Base-by-base conservation (phyloP, 2,113 vertebrate species). In the Aegotheles bennettii region DNA sequence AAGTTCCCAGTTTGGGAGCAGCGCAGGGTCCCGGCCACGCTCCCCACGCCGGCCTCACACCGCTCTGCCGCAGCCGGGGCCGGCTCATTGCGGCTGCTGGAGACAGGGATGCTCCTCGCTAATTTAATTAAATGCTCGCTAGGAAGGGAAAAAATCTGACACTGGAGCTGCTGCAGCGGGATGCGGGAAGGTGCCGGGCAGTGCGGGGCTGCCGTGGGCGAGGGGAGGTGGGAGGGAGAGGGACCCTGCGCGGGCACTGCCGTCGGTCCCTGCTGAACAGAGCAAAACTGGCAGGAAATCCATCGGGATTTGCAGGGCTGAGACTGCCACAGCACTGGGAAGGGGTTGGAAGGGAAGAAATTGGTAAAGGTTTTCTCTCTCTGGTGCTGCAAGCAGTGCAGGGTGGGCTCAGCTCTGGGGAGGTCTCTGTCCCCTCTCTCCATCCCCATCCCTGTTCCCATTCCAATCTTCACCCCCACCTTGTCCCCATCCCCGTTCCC, bases 241-340 rank as follows among this genome's bases (percentile, higher is more conserved):
- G 63, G 43, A n/a, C 25, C 20, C 71, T 15, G 54, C 0, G 5
- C 1, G 10, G 87, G 40, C 2, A 35, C 40, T 20, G 56, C 25
- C 3, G 4, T 4, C 1, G 9, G 42, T 21, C 31, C 28, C 11
- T 1, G 3, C 16, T 3, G 0, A 45, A 24, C 25, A 47, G 40
- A 45, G 69, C 20, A 13, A 38, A 43, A 1, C 13, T 43, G 4
- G 47, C 2, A 11, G 61, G 19, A 13, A 18, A 57, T 18, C 13
- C 50, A 1, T 2, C 0, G 0, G 21, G 56, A 28, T 14, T 3
- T 45, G 74, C 42, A 16, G 78, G 18, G 63, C 70, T 14, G 63
- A 1, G 4, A 6, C 7, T 16, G n/a, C 21, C 3, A 0, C 0
- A 4, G 31, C 13, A 2, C 60, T 3, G 23, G 23, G 40, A n/a